These are phyloP conservation scores for Metellina segmentata DNA, from an alignment of 2,888 invertebrate genomes.

Conservation along the genomic window DNA sequence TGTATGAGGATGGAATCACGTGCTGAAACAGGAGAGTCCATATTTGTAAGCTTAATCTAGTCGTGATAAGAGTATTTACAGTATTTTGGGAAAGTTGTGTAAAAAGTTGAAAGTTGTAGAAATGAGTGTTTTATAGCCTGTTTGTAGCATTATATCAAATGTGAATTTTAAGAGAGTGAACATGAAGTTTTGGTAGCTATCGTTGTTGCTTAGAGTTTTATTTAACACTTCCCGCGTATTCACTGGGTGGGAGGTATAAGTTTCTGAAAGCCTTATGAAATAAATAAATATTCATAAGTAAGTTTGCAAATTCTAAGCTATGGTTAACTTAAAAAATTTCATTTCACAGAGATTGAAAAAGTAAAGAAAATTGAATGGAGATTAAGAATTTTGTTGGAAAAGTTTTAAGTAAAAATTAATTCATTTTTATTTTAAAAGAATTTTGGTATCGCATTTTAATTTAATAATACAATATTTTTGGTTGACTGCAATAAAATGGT, in stretches of 20 bases:
- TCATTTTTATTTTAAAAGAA: no score
- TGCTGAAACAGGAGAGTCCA: background rate
- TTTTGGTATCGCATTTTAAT: no score
- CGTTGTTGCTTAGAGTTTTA: background rate
- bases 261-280: background rate
- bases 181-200: background rate
- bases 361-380: no score
- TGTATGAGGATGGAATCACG: background rate
- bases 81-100: background rate
- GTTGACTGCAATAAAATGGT: no score
- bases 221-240: background rate
- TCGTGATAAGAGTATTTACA: background rate
- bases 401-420: no score
- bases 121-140: conserved; percentile 1
- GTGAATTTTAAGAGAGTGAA: background rate
- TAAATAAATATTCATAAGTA: background rate
- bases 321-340: background rate
- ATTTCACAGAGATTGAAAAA: no score
- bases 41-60: background rate
- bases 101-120: no score
- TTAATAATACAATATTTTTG: no score
- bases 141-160: conserved; percentile 46
- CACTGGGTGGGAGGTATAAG: background rate
- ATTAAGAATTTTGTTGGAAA: no score
- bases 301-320: background rate